Base-by-base conservation (phyloP, 2,888 invertebrate species). In the Ecliptopera silaceata region DNA sequence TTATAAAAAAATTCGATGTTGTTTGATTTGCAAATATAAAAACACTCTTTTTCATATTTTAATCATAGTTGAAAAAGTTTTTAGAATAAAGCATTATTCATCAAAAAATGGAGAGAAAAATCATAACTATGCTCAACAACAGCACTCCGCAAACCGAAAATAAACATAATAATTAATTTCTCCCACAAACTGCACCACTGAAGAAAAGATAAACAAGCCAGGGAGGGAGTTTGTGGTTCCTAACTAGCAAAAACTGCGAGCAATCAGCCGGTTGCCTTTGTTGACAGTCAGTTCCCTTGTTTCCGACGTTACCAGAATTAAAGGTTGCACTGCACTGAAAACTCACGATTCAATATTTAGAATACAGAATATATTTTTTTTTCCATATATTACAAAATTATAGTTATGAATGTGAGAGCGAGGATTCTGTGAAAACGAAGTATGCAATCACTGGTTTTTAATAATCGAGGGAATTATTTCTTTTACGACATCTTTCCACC, bases 231-330 rank as follows among this genome's bases (percentile, higher is more conserved):
- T 64, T 65, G 70, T 60, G 52, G 67, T 66, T 60, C 52, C 68
- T 72, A 72, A 72, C 70, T 66, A 70, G 74, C 68, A 74, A 77
- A 77, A 77, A 75, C 72, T 66, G 64, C 45, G 45, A 68, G 66
- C 73, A 71, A 71, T 74, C 70, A 62, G 57, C 39, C 61, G 39
- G 42, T 59, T 38, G 58, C 56, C 45, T 52, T 45, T 55, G 58
- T 59, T 63, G 55, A 61, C 52, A 56, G 59, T 22, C 56, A 39
- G 32, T 50, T 50, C 36, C 45, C 53, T 58, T 50, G 54, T 55
- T 49, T 49, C 51, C 31, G 32, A 39, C 12, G 13, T 54, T 50
- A 32, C 13, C 43, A 41, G 44, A 53, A 45, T 17, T 43, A 48
- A 54, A 38, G 51, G 41, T 41, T 22, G 12, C 15, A 26, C 38